Evolutionary conservation across 1,140 invertebrate species (phyloP).

Genomic region (Whitmania pigra): DNA sequence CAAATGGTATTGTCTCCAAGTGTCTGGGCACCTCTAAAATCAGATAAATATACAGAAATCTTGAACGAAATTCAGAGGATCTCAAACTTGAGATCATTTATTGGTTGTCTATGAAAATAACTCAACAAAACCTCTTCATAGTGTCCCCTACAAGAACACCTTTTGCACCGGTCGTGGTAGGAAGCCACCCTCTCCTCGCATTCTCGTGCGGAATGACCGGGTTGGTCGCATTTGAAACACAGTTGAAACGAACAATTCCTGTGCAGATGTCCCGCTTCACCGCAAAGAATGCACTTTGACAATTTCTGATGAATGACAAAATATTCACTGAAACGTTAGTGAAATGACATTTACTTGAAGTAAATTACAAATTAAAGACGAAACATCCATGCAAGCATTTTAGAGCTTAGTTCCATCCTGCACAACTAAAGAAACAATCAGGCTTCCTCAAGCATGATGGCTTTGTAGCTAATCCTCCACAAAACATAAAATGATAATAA

Average conservation of each 20-base stretch:
- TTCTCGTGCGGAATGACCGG: not conserved
- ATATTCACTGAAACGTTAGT: no score
- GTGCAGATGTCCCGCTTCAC: not conserved
- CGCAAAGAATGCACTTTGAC: not conserved
- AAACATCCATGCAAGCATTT: no score
- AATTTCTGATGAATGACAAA: not conserved
- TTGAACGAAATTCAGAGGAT: not conserved
- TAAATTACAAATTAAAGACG: no score
- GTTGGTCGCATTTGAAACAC: not conserved
- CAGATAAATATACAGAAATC: not conserved
- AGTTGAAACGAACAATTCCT: not conserved
- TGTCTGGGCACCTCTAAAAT: not conserved
- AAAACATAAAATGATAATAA: no score
- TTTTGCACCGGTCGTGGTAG: not conserved
- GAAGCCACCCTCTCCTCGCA: not conserved
- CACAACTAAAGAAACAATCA: no score
- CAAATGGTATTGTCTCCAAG: constrained; percentile 10
- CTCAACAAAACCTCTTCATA: constrained; percentile 7
- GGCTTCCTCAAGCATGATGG: no score
- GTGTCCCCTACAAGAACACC: not conserved
- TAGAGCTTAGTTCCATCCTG: no score
- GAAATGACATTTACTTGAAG: no score
- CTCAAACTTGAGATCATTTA: not conserved
- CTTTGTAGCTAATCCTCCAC: no score
- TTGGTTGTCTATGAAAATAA: not conserved